Percentiles rank a stretch among this genome's conserved stretches.
phyloP scores from a whole-genome alignment of 1,140 invertebrate species.

The Onthophagus taurus region DNA sequence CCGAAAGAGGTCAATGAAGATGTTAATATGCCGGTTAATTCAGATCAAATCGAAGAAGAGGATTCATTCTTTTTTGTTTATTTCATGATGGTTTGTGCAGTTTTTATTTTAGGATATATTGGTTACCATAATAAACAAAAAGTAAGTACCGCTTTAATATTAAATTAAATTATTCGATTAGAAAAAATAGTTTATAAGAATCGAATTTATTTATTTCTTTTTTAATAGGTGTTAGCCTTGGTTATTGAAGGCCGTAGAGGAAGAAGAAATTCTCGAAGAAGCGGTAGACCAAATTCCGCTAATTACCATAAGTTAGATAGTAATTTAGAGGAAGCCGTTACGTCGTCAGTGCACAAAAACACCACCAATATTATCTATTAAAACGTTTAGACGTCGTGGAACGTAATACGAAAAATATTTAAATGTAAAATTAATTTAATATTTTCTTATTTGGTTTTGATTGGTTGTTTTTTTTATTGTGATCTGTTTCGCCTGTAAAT shows the following conservation, averaged over 20 bases:
- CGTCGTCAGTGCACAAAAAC: slow-evolving; percentile 40
- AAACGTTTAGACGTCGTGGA: too few species aligned
- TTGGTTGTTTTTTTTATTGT: too few species aligned
- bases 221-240: slow-evolving; percentile 46
- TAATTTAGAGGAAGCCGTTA: slow-evolving; percentile 53
- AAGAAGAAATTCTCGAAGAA: slow-evolving; percentile 38
- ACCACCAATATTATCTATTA: slow-evolving; percentile 35
- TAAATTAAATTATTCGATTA: background rate
- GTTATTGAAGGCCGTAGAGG: slow-evolving; percentile 45
- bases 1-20: slow-evolving; percentile 4
- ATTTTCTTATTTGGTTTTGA: too few species aligned
- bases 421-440: too few species aligned
- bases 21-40: slow-evolving; percentile 4
- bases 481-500: too few species aligned
- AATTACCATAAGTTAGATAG: slow-evolving; percentile 52
- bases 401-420: too few species aligned
- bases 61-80: slow-evolving; percentile 56
- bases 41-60: slow-evolving; percentile 32
- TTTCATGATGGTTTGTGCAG: slow-evolving; percentile 48
- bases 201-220: slow-evolving; percentile 1
- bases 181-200: background rate
- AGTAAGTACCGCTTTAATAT: slow-evolving; percentile 36
- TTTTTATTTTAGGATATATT: slow-evolving; percentile 50
- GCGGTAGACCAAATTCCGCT: slow-evolving; percentile 46
- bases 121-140: slow-evolving; percentile 62